Conservation (phyloP, 2,888 invertebrate genomes). For the Minunthozetes semirufus region DNA sequence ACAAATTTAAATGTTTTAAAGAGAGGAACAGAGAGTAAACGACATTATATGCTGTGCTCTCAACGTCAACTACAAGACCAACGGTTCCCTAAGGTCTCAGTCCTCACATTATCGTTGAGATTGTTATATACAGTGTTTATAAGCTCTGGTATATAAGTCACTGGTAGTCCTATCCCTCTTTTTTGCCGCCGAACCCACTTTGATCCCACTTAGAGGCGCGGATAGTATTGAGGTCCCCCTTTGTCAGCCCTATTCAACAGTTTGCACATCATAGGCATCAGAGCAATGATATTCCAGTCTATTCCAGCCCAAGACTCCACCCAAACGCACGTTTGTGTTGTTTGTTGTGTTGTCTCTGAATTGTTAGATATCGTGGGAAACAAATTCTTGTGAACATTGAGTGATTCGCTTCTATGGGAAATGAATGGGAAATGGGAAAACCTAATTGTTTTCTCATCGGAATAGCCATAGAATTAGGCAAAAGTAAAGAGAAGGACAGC, state of each 20-base stretch:
- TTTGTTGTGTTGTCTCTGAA: slow-evolving; percentile 27
- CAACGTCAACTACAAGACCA: slow-evolving; percentile 5
- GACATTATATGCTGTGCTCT: neutral
- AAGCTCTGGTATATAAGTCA: neutral
- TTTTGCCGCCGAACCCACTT: slow-evolving; percentile 17
- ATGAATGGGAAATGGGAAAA: slow-evolving; percentile 22
- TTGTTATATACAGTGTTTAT: neutral
- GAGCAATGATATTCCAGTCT: neutral
- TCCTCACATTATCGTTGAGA: slow-evolving; percentile 2
- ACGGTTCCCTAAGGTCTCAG: slow-evolving; percentile 5
- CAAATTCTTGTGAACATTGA: slow-evolving; percentile 26
- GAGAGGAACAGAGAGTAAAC: neutral
- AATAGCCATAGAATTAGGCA: slow-evolving; percentile 25
- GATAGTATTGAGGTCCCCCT: slow-evolving; percentile 2
- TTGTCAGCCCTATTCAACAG: neutral
- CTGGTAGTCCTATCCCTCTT: slow-evolving; percentile 11
- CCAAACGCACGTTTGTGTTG: slow-evolving; percentile 27
- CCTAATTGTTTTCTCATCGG: slow-evolving; percentile 28
- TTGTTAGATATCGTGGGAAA: slow-evolving; percentile 31
- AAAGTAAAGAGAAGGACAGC: neutral
- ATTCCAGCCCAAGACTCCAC: slow-evolving; percentile 28
- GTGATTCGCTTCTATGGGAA: slow-evolving; percentile 24
- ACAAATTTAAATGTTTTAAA: neutral
- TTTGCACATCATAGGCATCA: neutral
- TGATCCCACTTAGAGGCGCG: slow-evolving; percentile 24